Evolutionary conservation across 2,888 invertebrate species (phyloP).

Genomic region (Timandra comae): DNA sequence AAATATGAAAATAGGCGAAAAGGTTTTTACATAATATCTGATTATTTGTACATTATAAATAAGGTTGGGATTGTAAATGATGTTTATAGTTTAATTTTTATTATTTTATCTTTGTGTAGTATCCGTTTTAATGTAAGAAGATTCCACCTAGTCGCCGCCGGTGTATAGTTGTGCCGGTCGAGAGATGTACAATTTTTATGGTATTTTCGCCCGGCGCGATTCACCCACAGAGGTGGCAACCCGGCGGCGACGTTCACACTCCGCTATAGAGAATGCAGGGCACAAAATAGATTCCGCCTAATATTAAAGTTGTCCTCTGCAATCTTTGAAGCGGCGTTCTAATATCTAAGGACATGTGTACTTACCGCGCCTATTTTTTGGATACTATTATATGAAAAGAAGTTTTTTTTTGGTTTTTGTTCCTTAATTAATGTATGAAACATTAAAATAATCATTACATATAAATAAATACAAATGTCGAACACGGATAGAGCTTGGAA

Average conservation of each 20-base stretch:
- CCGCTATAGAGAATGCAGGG: constrained; percentile 67
- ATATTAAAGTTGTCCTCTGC: constrained; percentile 68
- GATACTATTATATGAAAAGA: constrained; percentile 67
- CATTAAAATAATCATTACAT: constrained; percentile 69
- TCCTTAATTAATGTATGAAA: constrained; percentile 74
- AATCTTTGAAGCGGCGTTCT: constrained; percentile 65
- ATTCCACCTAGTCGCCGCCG: constrained; percentile 51
- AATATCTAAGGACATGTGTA: constrained; percentile 54
- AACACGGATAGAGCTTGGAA: constrained; percentile 47
- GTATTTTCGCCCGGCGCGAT: no score
- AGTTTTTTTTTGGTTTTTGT: constrained; percentile 73
- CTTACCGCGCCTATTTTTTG: constrained; percentile 62
- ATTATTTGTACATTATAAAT: constrained; percentile 67
- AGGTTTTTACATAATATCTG: constrained; percentile 48
- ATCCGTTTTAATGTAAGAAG: constrained; percentile 52
- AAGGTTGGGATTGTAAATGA: constrained; percentile 71
- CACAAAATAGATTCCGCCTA: constrained; percentile 73
- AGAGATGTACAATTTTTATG: no score
- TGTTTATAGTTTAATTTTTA: constrained; percentile 71
- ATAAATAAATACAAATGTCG: constrained; percentile 63
- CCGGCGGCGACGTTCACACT: constrained; percentile 36
- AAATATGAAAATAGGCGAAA: constrained; percentile 57
- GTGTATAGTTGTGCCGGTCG: constrained; percentile 27
- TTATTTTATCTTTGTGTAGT: constrained; percentile 63
- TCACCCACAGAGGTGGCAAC: constrained; percentile 10